Conservation (phyloP, 1,140 invertebrate genomes). For the Xylocopa sonorina region DNA sequence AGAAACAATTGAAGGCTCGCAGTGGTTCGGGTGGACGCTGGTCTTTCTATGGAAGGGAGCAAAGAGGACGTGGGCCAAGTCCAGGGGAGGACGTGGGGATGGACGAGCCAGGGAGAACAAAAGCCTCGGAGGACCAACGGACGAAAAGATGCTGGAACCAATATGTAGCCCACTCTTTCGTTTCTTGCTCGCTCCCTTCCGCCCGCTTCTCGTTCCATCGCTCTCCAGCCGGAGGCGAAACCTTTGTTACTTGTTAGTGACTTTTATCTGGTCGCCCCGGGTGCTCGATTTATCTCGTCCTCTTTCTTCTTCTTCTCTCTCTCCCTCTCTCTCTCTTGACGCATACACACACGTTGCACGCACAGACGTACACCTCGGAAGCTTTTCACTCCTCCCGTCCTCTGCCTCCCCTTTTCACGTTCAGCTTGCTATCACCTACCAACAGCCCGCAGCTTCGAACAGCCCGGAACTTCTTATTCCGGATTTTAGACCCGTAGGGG, state of each 20-base stretch:
- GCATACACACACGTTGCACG: no score
- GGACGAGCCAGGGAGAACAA: constrained; percentile 52
- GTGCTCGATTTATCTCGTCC: constrained; percentile 69
- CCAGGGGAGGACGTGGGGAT: constrained; percentile 1
- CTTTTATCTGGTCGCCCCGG: constrained; percentile 71
- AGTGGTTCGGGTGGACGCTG: constrained; percentile 40
- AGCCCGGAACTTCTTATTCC: constrained; percentile 71
- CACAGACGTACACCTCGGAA: no score
- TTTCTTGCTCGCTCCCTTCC: constrained; percentile 1
- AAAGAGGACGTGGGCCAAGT: constrained; percentile 30
- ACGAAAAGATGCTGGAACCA: constrained; percentile 61
- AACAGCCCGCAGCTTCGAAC: constrained; percentile 66
- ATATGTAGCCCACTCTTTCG: constrained; percentile 61
- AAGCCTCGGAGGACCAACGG: constrained; percentile 49
- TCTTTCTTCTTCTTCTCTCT: constrained; percentile 14
- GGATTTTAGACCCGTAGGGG: constrained; percentile 66
- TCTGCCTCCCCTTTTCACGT: constrained; percentile 23
- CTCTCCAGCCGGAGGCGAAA: constrained; percentile 58
- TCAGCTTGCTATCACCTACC: constrained; percentile 60
- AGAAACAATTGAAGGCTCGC: constrained; percentile 56
- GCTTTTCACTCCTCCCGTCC: constrained; percentile 17
- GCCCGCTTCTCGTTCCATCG: constrained; percentile 13
- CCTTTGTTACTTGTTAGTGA: constrained; percentile 74
- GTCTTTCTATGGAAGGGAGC: constrained; percentile 19
- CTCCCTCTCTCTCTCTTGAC: constrained; percentile 2